These are phyloP conservation scores for Lasioglossum villosulum DNA, from an alignment of 2,888 invertebrate species.

Conservation along the genomic window DNA sequence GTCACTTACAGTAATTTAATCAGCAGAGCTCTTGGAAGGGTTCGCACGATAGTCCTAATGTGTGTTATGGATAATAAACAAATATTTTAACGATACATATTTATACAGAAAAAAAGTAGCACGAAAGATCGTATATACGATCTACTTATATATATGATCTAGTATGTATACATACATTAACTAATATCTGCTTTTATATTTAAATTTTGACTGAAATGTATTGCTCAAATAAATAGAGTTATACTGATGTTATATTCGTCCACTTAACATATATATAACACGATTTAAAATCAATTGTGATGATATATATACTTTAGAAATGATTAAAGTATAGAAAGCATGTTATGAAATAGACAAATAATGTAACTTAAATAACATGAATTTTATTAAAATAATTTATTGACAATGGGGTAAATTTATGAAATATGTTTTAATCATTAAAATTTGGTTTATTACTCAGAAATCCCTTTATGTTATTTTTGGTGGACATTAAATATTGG, in stretches of 20 bases:
- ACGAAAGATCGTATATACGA: not conserved
- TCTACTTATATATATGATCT: no score
- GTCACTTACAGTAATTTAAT: constrained; percentile 16
- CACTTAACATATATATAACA: not conserved
- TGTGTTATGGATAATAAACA: not conserved
- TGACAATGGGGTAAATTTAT: constrained; percentile 38
- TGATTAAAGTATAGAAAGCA: constrained; percentile 3
- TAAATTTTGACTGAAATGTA: not conserved
- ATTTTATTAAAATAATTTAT: constrained; percentile 2
- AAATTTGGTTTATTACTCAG: constrained; percentile 57
- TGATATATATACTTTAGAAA: not conserved
- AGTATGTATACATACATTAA: not conserved
- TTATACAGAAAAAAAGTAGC: not conserved
- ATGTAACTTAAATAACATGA: constrained; percentile 6
- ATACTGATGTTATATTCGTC: not conserved
- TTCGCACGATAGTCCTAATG: not conserved
- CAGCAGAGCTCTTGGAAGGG: constrained; percentile 14
- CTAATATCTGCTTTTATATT: not conserved
- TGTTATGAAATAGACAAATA: constrained; percentile 13
- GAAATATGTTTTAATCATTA: constrained; percentile 31
- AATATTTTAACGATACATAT: not conserved
- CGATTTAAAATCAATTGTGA: not conserved
- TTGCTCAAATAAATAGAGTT: constrained; percentile 9
- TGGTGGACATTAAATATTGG: constrained; percentile 31
- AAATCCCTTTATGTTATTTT: constrained; percentile 46